A percentile compares a stretch with the other conserved stretches of the same genome.
Conservation (phyloP, 2,113 vertebrate genomes). For the Petrocephalus zakoni region DNA sequence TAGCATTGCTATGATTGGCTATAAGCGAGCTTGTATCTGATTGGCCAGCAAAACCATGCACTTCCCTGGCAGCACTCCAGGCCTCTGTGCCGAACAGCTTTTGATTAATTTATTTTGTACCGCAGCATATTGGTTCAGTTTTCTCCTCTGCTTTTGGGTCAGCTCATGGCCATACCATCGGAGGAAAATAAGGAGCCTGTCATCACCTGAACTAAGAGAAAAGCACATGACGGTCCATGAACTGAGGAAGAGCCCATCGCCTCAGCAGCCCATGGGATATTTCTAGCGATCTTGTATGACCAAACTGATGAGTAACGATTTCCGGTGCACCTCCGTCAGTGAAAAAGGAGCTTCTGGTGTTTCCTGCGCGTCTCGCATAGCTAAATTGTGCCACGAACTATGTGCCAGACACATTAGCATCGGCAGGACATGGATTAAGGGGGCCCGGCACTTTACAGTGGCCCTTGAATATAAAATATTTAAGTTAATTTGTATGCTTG, state of each 20-base stretch:
- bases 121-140: conserved; percentile 20
- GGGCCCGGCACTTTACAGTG: neutral
- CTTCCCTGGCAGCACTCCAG: neutral
- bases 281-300: neutral
- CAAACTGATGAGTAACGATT: neutral
- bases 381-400: conserved; percentile 15
- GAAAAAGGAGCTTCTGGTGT: neutral
- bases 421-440: neutral
- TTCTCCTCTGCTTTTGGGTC: conserved; percentile 27
- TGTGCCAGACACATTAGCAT: neutral
- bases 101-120: conserved; percentile 34
- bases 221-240: neutral
- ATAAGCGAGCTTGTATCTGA: conserved; percentile 20
- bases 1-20: neutral
- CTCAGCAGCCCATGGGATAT: neutral
- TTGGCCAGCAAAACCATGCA: conserved; percentile 18
- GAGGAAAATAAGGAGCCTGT: neutral
- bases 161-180: conserved; percentile 5
- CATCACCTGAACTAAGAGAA: neutral
- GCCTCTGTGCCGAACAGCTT: conserved; percentile 6
- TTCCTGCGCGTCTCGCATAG: neutral
- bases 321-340: neutral
- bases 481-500: neutral
- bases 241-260: neutral
- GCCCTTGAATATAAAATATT: neutral